phyloP scores from a whole-genome alignment of 2,888 invertebrate genomes.

The Drepana falcataria region DNA sequence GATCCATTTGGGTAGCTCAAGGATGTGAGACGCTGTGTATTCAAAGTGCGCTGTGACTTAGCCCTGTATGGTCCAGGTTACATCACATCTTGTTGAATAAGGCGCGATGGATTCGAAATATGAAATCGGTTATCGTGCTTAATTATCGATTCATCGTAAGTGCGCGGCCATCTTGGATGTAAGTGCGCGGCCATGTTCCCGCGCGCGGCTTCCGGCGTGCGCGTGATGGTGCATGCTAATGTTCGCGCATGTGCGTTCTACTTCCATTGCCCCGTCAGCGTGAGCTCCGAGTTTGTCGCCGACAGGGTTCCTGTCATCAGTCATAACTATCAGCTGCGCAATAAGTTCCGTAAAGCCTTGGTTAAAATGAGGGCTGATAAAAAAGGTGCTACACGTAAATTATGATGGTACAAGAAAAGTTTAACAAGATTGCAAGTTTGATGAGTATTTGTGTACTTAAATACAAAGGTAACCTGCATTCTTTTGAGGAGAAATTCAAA shows the following conservation, averaged over 20 bases:
- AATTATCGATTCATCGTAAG: slow-evolving; percentile 74
- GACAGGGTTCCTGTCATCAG: not conserved
- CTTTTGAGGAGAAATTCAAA: no score
- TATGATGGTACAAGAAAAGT: no score
- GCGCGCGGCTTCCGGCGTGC: slow-evolving; percentile 70
- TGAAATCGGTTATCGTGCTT: slow-evolving; percentile 70
- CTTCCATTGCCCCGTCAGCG: slow-evolving; percentile 19
- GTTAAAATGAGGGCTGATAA: not conserved
- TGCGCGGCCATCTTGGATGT: slow-evolving; percentile 71
- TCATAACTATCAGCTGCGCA: not conserved
- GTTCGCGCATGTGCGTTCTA: slow-evolving; percentile 56
- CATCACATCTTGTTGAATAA: slow-evolving; percentile 64
- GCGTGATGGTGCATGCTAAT: slow-evolving; percentile 73
- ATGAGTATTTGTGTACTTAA: no score
- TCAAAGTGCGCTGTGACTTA: slow-evolving; percentile 38
- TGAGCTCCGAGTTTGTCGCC: not conserved
- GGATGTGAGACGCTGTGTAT: slow-evolving; percentile 50
- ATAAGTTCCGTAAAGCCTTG: not conserved
- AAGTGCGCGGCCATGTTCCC: slow-evolving; percentile 66
- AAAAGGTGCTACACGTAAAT: no score
- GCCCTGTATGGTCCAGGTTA: slow-evolving; percentile 55
- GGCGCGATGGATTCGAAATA: slow-evolving; percentile 63
- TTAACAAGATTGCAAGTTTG: no score
- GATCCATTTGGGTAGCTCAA: slow-evolving; percentile 53
- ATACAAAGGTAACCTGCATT: no score